Conservation (phyloP, 92 coral and sea anemone genomes). For the Zoanthus sansibaricus region DNA sequence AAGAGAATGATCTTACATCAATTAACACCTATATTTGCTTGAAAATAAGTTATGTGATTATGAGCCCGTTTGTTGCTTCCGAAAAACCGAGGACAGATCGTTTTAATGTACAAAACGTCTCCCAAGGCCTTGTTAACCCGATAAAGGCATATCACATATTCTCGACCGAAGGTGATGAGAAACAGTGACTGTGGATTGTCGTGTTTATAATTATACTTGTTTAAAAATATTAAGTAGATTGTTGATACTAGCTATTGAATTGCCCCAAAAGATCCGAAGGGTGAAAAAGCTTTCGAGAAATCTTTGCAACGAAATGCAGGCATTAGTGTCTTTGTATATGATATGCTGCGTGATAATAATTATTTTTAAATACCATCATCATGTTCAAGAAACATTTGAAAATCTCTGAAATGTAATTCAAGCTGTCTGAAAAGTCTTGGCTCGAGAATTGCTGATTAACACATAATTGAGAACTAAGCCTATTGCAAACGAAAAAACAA, state of each 20-base stretch:
- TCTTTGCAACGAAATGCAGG: constrained; percentile 23
- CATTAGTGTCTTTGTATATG: background rate
- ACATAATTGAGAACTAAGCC: constrained; percentile 70
- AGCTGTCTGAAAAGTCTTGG: constrained; percentile 24
- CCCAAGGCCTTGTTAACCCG: constrained; percentile 25
- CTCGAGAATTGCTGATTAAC: constrained; percentile 54
- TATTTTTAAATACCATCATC: background rate
- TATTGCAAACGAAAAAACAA: constrained; percentile 58
- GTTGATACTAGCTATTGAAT: constrained; percentile 61
- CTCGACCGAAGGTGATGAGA: constrained; percentile 47
- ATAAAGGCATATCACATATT: constrained; percentile 27
- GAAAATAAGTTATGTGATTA: constrained; percentile 29
- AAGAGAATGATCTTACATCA: constrained; percentile 43
- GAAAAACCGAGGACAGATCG: constrained; percentile 38
- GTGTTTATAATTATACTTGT: constrained; percentile 78
- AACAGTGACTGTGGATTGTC: constrained; percentile 6
- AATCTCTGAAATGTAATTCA: constrained; percentile 12
- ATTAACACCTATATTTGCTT: constrained; percentile 44
- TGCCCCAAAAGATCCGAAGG: constrained; percentile 43
- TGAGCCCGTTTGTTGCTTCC: background rate
- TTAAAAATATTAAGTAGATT: constrained; percentile 71
- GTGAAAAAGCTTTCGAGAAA: constrained; percentile 47
- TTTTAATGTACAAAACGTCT: background rate
- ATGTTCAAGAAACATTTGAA: background rate
- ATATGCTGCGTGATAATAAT: no score